A percentile compares a stretch with the other conserved stretches of the same genome.
Evolutionary conservation across 2,113 vertebrate genomes (phyloP).

Genomic region (Cinclus cinclus): DNA sequence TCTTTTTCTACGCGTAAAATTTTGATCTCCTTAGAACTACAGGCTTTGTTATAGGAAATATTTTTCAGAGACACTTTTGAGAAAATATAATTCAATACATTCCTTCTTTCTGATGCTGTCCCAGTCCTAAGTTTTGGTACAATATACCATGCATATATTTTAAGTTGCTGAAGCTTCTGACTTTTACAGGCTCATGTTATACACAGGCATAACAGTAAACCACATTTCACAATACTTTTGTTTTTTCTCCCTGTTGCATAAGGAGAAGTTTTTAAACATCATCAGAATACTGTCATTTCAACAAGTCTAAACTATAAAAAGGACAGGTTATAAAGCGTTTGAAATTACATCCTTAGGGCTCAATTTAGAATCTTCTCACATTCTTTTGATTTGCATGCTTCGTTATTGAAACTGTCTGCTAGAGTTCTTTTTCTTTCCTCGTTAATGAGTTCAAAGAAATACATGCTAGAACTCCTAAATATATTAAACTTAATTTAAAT

Average conservation of each 20-base stretch:
- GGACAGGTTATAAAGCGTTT: conserved; percentile 44
- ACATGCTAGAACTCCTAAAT: conserved; percentile 64
- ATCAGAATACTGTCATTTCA: background rate
- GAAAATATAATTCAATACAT: background rate
- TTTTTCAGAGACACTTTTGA: background rate
- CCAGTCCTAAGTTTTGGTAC: background rate
- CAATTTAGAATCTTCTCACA: conserved; percentile 47
- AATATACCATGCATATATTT: background rate
- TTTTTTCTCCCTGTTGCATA: background rate
- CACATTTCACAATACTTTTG: background rate
- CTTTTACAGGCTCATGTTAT: background rate
- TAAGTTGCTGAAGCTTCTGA: background rate
- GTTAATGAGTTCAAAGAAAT: conserved; percentile 65
- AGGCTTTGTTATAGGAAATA: background rate
- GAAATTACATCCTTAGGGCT: conserved; percentile 58
- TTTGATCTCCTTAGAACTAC: background rate
- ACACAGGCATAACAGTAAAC: background rate
- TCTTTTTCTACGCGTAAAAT: background rate
- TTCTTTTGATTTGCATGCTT: conserved; percentile 62
- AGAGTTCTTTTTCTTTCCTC: conserved; percentile 15
- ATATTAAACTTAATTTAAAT: conserved; percentile 67
- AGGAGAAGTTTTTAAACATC: background rate
- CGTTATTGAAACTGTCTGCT: conserved; percentile 26
- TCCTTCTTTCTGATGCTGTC: background rate
- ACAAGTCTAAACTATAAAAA: conserved; percentile 49